phyloP scores from a whole-genome alignment of 2,797 vertebrate species.

The Lepus oiostolus region DNA sequence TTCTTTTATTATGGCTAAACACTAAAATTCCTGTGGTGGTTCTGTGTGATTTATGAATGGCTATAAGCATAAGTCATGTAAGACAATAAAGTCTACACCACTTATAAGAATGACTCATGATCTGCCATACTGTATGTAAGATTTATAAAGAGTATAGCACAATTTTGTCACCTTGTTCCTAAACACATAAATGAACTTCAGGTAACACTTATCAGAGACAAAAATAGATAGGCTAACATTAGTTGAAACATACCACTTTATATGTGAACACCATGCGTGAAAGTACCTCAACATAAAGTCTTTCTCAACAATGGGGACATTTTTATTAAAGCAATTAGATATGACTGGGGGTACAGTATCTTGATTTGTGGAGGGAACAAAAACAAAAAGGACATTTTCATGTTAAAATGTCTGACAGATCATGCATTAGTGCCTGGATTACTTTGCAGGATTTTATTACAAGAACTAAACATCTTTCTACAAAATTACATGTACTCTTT shows the following conservation, averaged over 20 bases:
- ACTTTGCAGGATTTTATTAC: background rate
- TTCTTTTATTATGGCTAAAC: conserved; percentile 66
- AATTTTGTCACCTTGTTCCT: conserved; percentile 65
- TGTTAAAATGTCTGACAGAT: background rate
- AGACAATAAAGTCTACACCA: conserved; percentile 69
- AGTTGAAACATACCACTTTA: background rate
- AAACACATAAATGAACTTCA: conserved; percentile 66
- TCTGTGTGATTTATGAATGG: conserved; percentile 69
- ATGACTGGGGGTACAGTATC: background rate
- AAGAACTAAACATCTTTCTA: conserved; percentile 44
- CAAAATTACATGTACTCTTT: background rate
- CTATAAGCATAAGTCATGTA: conserved; percentile 73
- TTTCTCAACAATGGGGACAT: background rate
- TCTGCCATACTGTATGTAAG: conserved; percentile 30
- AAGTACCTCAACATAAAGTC: conserved; percentile 21
- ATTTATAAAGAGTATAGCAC: conserved; percentile 65
- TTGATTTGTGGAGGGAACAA: background rate
- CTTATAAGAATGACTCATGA: conserved; percentile 73
- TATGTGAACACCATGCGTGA: background rate
- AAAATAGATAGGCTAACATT: conserved; percentile 60
- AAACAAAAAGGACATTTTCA: background rate
- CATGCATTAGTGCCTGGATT: background rate
- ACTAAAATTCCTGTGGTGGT: conserved; percentile 56
- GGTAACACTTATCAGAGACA: conserved; percentile 50
- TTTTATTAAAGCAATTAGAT: conserved; percentile 7